These are phyloP conservation scores for Pseudanteris insignis DNA, from an alignment of 2,888 invertebrate species.

Conservation along the genomic window DNA sequence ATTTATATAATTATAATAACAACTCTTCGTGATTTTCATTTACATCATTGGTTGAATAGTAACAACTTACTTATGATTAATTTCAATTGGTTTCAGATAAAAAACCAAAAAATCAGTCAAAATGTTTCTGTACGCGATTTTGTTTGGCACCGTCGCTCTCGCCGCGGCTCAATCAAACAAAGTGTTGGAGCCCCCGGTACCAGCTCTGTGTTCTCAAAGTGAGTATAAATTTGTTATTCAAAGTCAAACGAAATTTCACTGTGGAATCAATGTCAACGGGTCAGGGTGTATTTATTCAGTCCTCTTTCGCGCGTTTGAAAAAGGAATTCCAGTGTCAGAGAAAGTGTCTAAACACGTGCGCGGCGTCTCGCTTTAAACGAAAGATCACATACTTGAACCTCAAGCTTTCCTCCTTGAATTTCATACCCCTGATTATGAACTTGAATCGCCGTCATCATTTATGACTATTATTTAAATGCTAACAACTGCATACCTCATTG, in stretches of 20 bases:
- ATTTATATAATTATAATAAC: too few relatives aligned
- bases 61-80: too few relatives aligned
- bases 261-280: constrained; percentile 37
- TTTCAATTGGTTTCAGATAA: too few relatives aligned
- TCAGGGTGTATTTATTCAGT: constrained; percentile 25
- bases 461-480: background rate
- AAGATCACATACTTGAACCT: constrained; percentile 13
- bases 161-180: constrained; percentile 75
- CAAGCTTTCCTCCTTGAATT: constrained; percentile 33
- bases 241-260: constrained; percentile 21
- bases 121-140: constrained; percentile 55
- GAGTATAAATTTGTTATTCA: constrained; percentile 59
- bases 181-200: constrained; percentile 81
- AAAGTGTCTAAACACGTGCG: constrained; percentile 43
- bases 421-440: constrained; percentile 3
- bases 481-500: too few relatives aligned
- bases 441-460: constrained; percentile 2
- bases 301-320: constrained; percentile 14
- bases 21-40: too few relatives aligned
- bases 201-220: constrained; percentile 80
- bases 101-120: constrained; percentile 49
- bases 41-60: too few relatives aligned
- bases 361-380: constrained; percentile 17
- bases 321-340: constrained; percentile 40
- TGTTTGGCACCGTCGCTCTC: constrained; percentile 65